These are phyloP conservation scores for Macaria notata DNA, from an alignment of 2,888 invertebrate genomes.

Conservation along the genomic window DNA sequence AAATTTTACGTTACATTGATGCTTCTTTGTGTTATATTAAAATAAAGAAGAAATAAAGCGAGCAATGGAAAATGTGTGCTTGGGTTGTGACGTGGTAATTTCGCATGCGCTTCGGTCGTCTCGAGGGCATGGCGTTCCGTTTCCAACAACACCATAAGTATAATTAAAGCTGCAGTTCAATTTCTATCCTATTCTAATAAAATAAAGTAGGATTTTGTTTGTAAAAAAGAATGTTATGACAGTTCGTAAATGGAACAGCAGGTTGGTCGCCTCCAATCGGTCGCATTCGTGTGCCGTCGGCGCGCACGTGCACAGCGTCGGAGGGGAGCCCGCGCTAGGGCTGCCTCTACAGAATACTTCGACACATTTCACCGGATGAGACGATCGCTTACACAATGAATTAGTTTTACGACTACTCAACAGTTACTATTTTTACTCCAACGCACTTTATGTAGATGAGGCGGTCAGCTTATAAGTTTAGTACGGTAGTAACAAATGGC, in stretches of 20 bases:
- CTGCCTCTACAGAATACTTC: slow-evolving; percentile 30
- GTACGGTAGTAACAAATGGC: neutral
- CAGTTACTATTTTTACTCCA: slow-evolving; percentile 34
- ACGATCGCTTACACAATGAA: slow-evolving; percentile 32
- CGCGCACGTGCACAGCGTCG: slow-evolving; percentile 69
- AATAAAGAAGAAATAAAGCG: slow-evolving; percentile 21
- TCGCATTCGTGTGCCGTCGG: slow-evolving; percentile 69
- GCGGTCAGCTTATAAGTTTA: slow-evolving; percentile 24
- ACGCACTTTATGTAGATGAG: slow-evolving; percentile 32
- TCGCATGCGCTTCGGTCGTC: slow-evolving; percentile 73
- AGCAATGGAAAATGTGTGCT: slow-evolving; percentile 45
- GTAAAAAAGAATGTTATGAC: slow-evolving; percentile 7
- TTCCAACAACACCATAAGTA: slow-evolving; percentile 35
- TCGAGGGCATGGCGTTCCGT: slow-evolving; percentile 59
- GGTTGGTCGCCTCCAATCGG: slow-evolving; percentile 58
- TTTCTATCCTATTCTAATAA: accelerated
- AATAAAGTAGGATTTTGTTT: slow-evolving; percentile 22
- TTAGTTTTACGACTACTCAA: slow-evolving; percentile 41
- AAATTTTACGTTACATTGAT: slow-evolving; percentile 43
- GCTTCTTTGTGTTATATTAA: neutral
- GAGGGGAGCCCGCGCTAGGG: slow-evolving; percentile 55
- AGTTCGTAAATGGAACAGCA: slow-evolving; percentile 38
- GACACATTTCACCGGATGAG: neutral
- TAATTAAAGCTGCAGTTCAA: slow-evolving; percentile 5
- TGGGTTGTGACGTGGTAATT: slow-evolving; percentile 45